Evolutionary conservation across 1,140 invertebrate genomes (phyloP).

Genomic region (Ips nitidus): DNA sequence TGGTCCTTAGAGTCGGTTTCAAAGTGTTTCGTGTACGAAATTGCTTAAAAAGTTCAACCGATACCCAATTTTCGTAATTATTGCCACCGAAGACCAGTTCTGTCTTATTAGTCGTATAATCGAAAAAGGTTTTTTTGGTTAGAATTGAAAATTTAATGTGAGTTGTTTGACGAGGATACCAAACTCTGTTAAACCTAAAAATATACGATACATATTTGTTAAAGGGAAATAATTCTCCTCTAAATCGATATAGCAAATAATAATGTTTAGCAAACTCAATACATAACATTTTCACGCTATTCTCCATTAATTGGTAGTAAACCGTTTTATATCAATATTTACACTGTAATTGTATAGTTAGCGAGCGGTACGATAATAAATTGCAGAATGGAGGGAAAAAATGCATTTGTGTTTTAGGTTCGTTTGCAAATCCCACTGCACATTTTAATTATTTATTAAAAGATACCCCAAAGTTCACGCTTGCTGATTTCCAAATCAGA

Average conservation of each 20-base stretch:
- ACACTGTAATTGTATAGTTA: constrained; percentile 27
- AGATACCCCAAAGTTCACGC: constrained; percentile 21
- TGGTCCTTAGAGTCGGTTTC: constrained; percentile 22
- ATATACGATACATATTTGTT: neutral
- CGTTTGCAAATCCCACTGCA: constrained; percentile 20
- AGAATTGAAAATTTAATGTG: constrained; percentile 3
- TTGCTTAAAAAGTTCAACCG: constrained; percentile 32
- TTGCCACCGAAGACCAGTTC: constrained; percentile 14
- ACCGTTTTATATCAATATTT: constrained; percentile 20
- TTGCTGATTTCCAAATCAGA: constrained; percentile 17
- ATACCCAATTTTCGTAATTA: constrained; percentile 30
- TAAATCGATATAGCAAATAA: constrained; percentile 5
- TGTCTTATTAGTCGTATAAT: constrained; percentile 10
- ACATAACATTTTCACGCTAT: constrained; percentile 15
- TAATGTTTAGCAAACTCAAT: constrained; percentile 10
- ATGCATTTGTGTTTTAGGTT: constrained; percentile 13
- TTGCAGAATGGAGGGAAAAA: constrained; percentile 14
- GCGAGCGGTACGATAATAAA: constrained; percentile 12
- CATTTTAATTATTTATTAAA: constrained; percentile 25
- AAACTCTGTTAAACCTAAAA: too few relatives aligned
- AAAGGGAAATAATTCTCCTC: neutral
- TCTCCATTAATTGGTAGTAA: constrained; percentile 15
- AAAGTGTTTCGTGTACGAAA: constrained; percentile 30
- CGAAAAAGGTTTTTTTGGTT: constrained; percentile 1
- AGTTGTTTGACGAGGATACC: too few relatives aligned